Conservation (phyloP, 2,797 vertebrate species). For the Holocentrus rufus region DNA sequence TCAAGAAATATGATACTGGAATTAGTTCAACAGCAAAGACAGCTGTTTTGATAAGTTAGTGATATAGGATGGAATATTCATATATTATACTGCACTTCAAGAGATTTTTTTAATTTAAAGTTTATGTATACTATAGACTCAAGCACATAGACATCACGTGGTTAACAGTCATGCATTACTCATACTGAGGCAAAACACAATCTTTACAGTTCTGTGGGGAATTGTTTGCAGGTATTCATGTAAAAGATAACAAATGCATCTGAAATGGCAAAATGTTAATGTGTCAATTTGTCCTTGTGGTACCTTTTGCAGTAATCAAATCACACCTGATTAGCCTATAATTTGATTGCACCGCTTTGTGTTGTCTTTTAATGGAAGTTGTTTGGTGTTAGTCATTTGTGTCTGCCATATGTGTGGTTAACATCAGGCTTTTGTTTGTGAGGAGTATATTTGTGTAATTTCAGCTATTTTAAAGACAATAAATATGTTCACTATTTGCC, state of each 20-base stretch:
- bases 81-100: slow-evolving; percentile 42
- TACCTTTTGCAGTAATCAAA: slow-evolving; percentile 32
- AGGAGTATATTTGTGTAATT: slow-evolving; percentile 54
- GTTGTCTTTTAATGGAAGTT: slow-evolving; percentile 40
- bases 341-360: slow-evolving; percentile 51
- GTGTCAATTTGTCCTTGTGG: slow-evolving; percentile 39
- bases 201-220: slow-evolving; percentile 55
- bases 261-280: slow-evolving; percentile 12
- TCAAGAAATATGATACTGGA: slow-evolving; percentile 20
- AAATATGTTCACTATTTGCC: slow-evolving; percentile 58
- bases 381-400: slow-evolving; percentile 30
- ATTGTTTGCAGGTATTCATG: slow-evolving; percentile 47
- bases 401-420: slow-evolving; percentile 56
- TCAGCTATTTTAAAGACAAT: slow-evolving; percentile 67
- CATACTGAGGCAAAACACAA: slow-evolving; percentile 54
- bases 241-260: slow-evolving; percentile 40
- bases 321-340: slow-evolving; percentile 45
- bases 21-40: neutral
- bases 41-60: neutral
- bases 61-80: neutral
- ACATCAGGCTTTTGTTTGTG: slow-evolving; percentile 49
- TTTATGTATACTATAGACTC: slow-evolving; percentile 39
- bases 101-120: slow-evolving; percentile 17
- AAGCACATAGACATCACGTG: slow-evolving; percentile 14
- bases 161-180: slow-evolving; percentile 34